Evolutionary conservation across 2,113 vertebrate species (phyloP).

Genomic region (Neomonachus schauinslandi): DNA sequence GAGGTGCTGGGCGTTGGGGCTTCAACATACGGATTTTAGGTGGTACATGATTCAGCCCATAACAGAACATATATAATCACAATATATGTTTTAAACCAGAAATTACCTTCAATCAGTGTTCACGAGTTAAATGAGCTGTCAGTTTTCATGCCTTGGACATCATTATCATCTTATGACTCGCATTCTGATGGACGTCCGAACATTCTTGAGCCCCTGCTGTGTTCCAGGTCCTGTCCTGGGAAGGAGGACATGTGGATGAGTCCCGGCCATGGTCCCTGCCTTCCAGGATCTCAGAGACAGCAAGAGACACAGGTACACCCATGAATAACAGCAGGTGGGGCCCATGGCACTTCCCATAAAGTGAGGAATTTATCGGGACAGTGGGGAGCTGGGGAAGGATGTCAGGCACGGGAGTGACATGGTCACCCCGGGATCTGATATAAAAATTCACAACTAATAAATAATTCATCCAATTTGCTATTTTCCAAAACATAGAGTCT

Average conservation of each 20-base stretch:
- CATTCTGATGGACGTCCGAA: too few species aligned
- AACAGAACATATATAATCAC: background rate
- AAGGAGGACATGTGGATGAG: background rate
- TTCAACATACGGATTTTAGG: background rate
- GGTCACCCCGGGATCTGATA: too few species aligned
- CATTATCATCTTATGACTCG: fast-evolving
- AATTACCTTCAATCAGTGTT: background rate
- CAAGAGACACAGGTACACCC: too few species aligned
- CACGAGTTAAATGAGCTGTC: background rate
- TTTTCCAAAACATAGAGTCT: background rate
- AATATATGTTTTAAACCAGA: background rate
- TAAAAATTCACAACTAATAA: background rate
- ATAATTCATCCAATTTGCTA: background rate
- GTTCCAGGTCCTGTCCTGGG: background rate
- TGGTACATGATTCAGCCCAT: background rate
- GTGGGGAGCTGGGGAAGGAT: background rate
- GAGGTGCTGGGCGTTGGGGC: background rate
- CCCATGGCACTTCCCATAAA: background rate
- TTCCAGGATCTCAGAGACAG: background rate
- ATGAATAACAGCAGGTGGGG: background rate
- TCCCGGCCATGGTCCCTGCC: background rate
- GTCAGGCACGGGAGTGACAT: background rate
- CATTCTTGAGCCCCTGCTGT: background rate
- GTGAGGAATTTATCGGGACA: too few species aligned
- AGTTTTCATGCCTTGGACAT: background rate